These are phyloP conservation scores for Montifringilla adamsi DNA, from an alignment of 2,113 vertebrate genomes.

Conservation along the genomic window DNA sequence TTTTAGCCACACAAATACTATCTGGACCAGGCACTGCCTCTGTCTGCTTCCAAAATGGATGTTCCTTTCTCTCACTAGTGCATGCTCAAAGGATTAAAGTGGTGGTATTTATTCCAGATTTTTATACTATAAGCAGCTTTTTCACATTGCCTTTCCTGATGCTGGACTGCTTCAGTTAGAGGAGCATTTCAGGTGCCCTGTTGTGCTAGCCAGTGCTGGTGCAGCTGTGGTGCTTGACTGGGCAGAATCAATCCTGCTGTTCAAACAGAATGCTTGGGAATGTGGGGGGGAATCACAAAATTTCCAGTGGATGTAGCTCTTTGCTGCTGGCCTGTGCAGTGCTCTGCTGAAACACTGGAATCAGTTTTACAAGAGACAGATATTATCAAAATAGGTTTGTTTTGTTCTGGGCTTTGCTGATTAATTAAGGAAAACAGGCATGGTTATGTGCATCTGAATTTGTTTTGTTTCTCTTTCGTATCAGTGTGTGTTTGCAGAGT, in stretches of 20 bases:
- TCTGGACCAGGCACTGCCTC: too few species aligned
- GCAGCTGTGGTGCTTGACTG: not conserved
- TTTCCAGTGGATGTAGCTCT: not conserved
- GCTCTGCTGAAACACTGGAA: not conserved
- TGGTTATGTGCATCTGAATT: not conserved
- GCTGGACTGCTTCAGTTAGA: not conserved
- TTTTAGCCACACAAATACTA: not conserved
- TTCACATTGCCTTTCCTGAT: not conserved
- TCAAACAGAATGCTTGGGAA: not conserved
- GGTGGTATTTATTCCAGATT: not conserved
- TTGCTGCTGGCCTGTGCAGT: not conserved
- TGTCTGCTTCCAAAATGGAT: not conserved
- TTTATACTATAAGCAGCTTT: not conserved
- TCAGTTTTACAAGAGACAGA: not conserved
- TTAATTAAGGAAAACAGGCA: not conserved
- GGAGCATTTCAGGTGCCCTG: not conserved
- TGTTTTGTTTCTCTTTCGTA: not conserved
- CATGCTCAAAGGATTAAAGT: not conserved
- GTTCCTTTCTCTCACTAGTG: accelerated
- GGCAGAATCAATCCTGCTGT: not conserved
- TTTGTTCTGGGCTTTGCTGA: not conserved
- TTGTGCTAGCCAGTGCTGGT: not conserved
- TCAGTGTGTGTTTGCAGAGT: not conserved
- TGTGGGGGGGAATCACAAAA: not conserved
- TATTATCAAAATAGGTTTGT: not conserved